These are phyloP conservation scores for Xiphophorus maculatus DNA, from an alignment of 2,113 vertebrate species.

Conservation along the genomic window DNA sequence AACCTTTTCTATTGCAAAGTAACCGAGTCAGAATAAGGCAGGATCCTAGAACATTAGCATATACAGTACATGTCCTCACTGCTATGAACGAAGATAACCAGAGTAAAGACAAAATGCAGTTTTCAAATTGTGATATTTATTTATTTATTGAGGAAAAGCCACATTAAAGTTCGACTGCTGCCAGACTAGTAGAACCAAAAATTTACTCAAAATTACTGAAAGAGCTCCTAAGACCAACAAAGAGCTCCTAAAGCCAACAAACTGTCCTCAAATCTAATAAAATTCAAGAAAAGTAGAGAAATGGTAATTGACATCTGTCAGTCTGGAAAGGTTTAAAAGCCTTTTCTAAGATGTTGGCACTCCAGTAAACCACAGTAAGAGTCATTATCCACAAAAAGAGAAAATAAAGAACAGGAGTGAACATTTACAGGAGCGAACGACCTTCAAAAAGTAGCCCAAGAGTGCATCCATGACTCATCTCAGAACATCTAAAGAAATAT, in stretches of 20 bases:
- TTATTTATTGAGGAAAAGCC: no score
- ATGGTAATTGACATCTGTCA: no score
- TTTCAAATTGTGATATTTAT: no score
- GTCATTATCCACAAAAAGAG: background rate
- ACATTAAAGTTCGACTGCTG: background rate
- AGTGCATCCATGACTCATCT: background rate
- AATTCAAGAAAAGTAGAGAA: background rate
- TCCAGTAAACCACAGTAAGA: background rate
- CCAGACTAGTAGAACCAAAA: background rate
- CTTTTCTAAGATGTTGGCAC: background rate
- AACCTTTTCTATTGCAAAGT: background rate
- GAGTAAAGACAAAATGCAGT: no score
- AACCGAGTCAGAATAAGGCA: background rate
- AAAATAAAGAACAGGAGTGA: background rate
- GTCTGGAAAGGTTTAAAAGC: background rate
- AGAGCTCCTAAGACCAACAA: background rate
- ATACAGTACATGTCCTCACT: no score
- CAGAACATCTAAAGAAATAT: background rate
- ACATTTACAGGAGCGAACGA: background rate
- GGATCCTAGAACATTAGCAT: background rate
- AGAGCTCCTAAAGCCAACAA: background rate
- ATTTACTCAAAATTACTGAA: background rate
- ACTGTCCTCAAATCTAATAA: background rate
- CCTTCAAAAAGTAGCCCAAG: background rate
- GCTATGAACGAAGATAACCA: no score